Evolutionary conservation across 1,140 invertebrate species (phyloP), one percentile per base, ranked within the genome.

Genomic region (Bathynomus jamesi): DNA sequence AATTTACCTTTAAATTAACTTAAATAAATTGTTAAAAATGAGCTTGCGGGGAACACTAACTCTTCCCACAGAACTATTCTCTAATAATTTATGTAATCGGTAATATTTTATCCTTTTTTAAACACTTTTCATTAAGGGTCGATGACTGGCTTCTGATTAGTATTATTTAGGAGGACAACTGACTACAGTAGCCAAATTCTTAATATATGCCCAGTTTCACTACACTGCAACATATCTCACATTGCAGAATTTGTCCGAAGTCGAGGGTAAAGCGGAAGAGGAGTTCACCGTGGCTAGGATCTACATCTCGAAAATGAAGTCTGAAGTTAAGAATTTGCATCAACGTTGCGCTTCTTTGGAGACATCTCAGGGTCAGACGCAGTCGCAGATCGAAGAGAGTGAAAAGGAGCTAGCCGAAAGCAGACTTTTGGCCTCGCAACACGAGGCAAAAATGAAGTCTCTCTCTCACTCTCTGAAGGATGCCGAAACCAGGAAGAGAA

Each of bases 271-370:
- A 31, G 67, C 67, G 4, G 67, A 69, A 69, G 67, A 99, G 81
- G 96, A 99, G 83, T 98, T 99, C 80, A 99, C 97, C 0, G 93
- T 99, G 40, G 96, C 96, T 2, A 87, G 96, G 30, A 85, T 99
- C 13, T 98, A 95, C 82, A 96, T 99, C 80, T 96, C 92, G 79
- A 97, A 99, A 84, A 96, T 99, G 90, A 98, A 98, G 84, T 95
- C 93, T 46, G 97, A 99, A 84, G 92, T 96, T 4, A 96, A 95
- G 82, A 95, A 94, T 81, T 86, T 96, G 71, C 90, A 93, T 30
- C 91, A 94, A 79, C 87, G 93, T 65, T 92, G 91, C 80, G 87
- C 91, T 78, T 91, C 92, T 67, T 84, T 96, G 65, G 96, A 99
- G 83, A 86, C 88, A 0, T 89, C 88, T 73, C 94, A 97, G 81